A percentile compares a stretch with the other conserved stretches of the same genome.
These are phyloP conservation scores for Actinemys pallida DNA, from an alignment of 2,113 vertebrate species.

Conservation along the genomic window DNA sequence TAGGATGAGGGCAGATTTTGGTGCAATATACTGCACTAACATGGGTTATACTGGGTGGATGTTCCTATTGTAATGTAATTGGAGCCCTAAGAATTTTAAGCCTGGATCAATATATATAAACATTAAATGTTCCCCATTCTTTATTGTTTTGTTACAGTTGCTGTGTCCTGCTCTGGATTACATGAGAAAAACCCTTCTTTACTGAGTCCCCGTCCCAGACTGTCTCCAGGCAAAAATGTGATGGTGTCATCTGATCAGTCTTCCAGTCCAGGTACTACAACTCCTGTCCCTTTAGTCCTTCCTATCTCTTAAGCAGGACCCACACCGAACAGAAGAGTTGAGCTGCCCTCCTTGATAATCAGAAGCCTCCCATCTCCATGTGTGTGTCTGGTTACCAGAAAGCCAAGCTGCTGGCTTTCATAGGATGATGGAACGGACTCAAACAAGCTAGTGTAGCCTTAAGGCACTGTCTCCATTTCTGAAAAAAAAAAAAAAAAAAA, in stretches of 20 bases:
- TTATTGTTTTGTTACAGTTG: constrained; percentile 47
- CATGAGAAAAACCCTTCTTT: constrained; percentile 50
- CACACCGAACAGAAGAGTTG: not conserved
- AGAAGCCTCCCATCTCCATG: not conserved
- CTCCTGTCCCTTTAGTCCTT: not conserved
- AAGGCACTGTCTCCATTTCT: not conserved
- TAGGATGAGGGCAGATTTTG: not conserved
- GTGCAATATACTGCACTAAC: not conserved
- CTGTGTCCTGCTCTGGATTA: constrained; percentile 13
- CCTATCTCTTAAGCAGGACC: not conserved
- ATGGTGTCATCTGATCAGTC: constrained; percentile 45
- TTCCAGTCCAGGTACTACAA: constrained; percentile 55
- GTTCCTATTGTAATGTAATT: not conserved
- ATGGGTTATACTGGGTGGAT: not conserved
- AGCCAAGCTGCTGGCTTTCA: not conserved
- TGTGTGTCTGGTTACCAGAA: not conserved
- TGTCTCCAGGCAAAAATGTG: constrained; percentile 14
- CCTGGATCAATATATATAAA: not conserved
- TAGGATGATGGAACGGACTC: not conserved
- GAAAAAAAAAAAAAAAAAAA: not conserved
- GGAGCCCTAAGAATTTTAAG: not conserved
- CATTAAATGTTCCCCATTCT: not conserved
- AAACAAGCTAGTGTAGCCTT: not conserved
- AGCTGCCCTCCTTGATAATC: not conserved
- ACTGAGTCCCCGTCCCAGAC: constrained; percentile 26